phyloP scores from a whole-genome alignment of 1,140 invertebrate species.

The Samia ricini region DNA sequence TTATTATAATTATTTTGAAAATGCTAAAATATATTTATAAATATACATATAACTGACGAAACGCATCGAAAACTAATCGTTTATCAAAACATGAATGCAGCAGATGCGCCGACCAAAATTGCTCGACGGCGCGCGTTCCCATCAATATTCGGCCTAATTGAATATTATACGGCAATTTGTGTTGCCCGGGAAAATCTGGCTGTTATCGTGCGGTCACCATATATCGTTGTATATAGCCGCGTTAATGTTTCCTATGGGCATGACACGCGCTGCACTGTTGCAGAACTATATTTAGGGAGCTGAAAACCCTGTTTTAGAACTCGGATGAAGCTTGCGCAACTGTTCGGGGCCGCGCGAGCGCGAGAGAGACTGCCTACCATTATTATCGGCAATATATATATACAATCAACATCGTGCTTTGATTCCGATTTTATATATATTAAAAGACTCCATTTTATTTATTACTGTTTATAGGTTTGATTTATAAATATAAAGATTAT shows the following conservation, averaged over 20 bases:
- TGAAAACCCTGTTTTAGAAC: constrained; percentile 56
- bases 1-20: too few species aligned
- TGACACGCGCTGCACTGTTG: constrained; percentile 64
- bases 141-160: constrained; percentile 74
- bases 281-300: constrained; percentile 72
- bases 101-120: constrained; percentile 72
- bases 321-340: constrained; percentile 62
- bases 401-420: constrained; percentile 5
- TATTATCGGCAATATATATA: constrained; percentile 67
- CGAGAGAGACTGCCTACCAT: constrained; percentile 43
- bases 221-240: constrained; percentile 50
- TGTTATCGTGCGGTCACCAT: constrained; percentile 65
- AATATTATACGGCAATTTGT: constrained; percentile 75
- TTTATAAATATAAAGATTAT: too few species aligned
- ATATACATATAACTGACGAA: neutral
- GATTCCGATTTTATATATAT: constrained; percentile 4
- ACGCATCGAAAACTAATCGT: constrained; percentile 65
- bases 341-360: constrained; percentile 30
- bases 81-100: constrained; percentile 54
- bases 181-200: constrained; percentile 70
- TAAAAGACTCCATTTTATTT: too few species aligned
- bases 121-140: constrained; percentile 46
- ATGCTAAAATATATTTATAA: too few species aligned
- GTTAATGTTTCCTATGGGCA: constrained; percentile 35
- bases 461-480: too few species aligned